Evolutionary conservation across 2,113 vertebrate species (phyloP).

Genomic region (Phaethon lepturus): DNA sequence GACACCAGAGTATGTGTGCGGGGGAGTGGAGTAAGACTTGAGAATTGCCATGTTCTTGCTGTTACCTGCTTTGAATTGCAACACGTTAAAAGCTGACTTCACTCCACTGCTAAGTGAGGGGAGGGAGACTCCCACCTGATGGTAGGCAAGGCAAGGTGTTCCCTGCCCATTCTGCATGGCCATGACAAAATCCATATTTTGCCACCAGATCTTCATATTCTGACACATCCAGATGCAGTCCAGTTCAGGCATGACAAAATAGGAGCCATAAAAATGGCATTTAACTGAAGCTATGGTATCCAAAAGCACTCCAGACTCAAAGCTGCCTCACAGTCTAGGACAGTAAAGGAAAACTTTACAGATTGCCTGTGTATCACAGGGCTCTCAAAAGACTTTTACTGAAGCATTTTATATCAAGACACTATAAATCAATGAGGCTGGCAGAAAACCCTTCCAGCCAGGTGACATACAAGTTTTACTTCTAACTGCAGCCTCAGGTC

Average conservation of each 20-base stretch:
- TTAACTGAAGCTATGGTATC: neutral
- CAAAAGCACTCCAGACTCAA: neutral
- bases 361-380: neutral
- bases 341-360: neutral
- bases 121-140: neutral
- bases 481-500: neutral
- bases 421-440: neutral
- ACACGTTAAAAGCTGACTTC: neutral
- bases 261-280: neutral
- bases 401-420: neutral
- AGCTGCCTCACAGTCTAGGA: neutral
- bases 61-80: neutral
- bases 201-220: neutral
- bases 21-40: neutral
- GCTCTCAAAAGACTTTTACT: neutral
- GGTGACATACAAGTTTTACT: neutral
- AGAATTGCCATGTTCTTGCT: neutral
- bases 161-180: neutral
- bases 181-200: neutral
- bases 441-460: neutral
- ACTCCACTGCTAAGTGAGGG: neutral
- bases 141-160: neutral
- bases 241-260: neutral
- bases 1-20: rapidly evolving
- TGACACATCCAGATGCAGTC: neutral